Evolutionary conservation across 2,888 invertebrate genomes (phyloP), one percentile per base, ranked within the genome.

Genomic region (Lacanobia wlatinum): DNA sequence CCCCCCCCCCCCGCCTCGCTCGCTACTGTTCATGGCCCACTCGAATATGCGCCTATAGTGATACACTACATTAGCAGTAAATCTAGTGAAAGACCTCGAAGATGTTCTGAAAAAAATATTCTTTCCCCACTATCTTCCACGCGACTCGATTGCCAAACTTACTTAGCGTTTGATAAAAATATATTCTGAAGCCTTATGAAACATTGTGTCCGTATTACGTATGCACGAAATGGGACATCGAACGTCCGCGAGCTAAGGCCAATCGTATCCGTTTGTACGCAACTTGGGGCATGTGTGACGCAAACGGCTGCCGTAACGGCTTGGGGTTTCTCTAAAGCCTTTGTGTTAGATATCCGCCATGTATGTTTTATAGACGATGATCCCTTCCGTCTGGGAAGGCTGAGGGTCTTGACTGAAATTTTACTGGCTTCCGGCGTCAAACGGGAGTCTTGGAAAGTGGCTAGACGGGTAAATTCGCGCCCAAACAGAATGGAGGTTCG

Each of bases 191-290:
- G 12, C 48, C 28, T 66, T 66, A 59, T 65, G 58, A 61, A 70
- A 65, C 34, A 59, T 71, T 52, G 70, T 73, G 68, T 61, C 70
- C 69, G 56, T 62, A 63, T 80, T 84, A 75, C 58, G 65, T 70
- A 78, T 65, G 40, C 77, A 70, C 60, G 28, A 73, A 72, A 79
- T 75, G 60, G 70, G 68, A 68, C 85, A 84, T 76, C 65, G 62
- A 43, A 66, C 62, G 69, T 78, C 87, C 71, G 80, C 61, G 67
- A 78, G 34, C 69, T 78, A 73, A 85, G 87, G 83, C 80, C 85
- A 63, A 52, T 52, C 73, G 78, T 71, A 87, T 85, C 87, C 85
- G 85, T 73, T 77, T 72, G 43, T 62, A 72, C 76, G 80, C 73
- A 84, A 83, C 70, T 69, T 71, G 38, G 66, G 70, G 63, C 73